Evolutionary conservation across 2,797 vertebrate genomes (phyloP).

Genomic region (Danio kyathit): DNA sequence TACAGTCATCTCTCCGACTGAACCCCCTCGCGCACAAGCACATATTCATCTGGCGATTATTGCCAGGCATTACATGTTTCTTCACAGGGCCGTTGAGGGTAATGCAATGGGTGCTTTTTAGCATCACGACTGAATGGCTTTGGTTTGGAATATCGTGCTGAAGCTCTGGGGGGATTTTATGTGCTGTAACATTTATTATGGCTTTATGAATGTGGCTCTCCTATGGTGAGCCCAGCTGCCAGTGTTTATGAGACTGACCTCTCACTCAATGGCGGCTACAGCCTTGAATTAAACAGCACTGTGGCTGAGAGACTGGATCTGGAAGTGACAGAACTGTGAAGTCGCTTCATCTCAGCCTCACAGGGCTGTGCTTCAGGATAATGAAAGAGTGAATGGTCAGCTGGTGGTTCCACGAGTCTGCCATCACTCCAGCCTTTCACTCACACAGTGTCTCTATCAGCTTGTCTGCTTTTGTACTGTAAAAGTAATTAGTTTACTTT

Average conservation of each 20-base stretch:
- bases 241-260: conserved; percentile 62
- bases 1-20: not conserved
- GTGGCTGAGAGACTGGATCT: conserved; percentile 57
- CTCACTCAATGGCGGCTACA: conserved; percentile 48
- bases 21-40: not conserved
- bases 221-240: conserved; percentile 53
- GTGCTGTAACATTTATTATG: conserved; percentile 63
- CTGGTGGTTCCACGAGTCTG: conserved; percentile 35
- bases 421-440: conserved; percentile 12
- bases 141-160: conserved; percentile 51
- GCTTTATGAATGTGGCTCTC: conserved; percentile 56
- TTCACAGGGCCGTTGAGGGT: conserved; percentile 23
- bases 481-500: no score
- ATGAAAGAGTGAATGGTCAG: not conserved
- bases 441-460: conserved; percentile 33
- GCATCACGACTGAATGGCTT: conserved; percentile 58
- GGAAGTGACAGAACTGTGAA: conserved; percentile 55
- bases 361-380: conserved; percentile 20
- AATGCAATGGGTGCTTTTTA: conserved; percentile 42
- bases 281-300: conserved; percentile 57
- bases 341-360: conserved; percentile 55
- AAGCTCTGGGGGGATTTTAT: conserved; percentile 61
- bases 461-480: conserved; percentile 19
- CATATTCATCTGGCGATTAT: conserved; percentile 18
- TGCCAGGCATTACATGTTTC: conserved; percentile 28